A percentile compares a stretch with the other conserved stretches of the same genome.
Evolutionary conservation across 2,113 vertebrate species (phyloP).

Genomic region (Ictalurus punctatus): DNA sequence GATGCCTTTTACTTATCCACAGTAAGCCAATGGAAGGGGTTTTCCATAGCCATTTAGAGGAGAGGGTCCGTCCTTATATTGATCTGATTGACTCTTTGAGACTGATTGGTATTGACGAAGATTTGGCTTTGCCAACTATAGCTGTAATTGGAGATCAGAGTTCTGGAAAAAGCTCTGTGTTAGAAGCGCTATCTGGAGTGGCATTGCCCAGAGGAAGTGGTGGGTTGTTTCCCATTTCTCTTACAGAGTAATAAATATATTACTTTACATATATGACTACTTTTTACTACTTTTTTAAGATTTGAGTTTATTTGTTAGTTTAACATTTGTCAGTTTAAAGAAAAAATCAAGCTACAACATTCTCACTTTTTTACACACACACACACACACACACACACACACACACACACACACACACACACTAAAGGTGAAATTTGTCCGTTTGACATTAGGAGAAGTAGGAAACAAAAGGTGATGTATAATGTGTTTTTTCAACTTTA

Average conservation of each 20-base stretch:
- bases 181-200: conserved; percentile 62
- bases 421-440: neutral
- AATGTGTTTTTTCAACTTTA: conserved; percentile 20
- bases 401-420: no score
- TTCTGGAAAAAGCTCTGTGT: conserved; percentile 62
- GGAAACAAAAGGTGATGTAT: neutral
- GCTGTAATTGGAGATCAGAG: conserved; percentile 59
- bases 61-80: conserved; percentile 51
- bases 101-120: conserved; percentile 49
- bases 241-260: neutral
- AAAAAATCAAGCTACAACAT: neutral
- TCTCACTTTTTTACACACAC: neutral
- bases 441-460: neutral
- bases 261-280: neutral
- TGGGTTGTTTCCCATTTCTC: conserved; percentile 25
- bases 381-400: no score
- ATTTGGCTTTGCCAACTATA: conserved; percentile 53
- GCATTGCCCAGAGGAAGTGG: conserved; percentile 58
- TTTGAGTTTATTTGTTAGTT: neutral
- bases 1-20: neutral
- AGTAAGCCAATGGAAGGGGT: conserved; percentile 39
- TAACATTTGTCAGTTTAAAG: no score
- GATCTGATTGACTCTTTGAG: conserved; percentile 56
- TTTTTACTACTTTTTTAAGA: neutral
- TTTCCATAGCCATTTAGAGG: conserved; percentile 43